Evolutionary conservation across 2,888 invertebrate genomes (phyloP).

Genomic region (Sinohyriopsis cumingii): DNA sequence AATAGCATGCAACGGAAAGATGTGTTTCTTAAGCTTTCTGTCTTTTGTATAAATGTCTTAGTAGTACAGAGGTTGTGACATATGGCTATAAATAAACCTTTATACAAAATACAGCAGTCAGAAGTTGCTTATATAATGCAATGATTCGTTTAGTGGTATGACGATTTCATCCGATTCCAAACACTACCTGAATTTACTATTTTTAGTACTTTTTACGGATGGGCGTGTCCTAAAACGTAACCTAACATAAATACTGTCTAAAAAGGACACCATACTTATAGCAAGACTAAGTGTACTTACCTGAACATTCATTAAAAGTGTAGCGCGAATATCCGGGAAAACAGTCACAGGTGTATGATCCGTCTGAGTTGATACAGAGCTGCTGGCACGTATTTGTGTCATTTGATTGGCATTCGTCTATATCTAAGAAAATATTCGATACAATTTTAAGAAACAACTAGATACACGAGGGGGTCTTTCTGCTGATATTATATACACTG

Average conservation of each 20-base stretch:
- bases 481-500: too few species aligned
- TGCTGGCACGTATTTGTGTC: conserved; percentile 42
- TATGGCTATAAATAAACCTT: too few species aligned
- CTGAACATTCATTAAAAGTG: conserved; percentile 40
- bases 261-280: too few species aligned
- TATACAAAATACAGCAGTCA: too few species aligned
- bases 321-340: conserved; percentile 45
- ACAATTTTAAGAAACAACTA: neutral
- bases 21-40: too few species aligned
- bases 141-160: neutral
- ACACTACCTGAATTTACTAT: neutral
- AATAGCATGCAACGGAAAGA: too few species aligned
- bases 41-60: too few species aligned
- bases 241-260: too few species aligned
- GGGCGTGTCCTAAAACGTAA: too few species aligned
- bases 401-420: conserved; percentile 40
- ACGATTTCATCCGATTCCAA: neutral
- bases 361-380: conserved; percentile 49
- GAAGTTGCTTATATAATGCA: too few species aligned
- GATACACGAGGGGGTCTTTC: too few species aligned
- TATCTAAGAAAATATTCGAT: conserved; percentile 31
- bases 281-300: conserved; percentile 22
- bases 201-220: neutral
- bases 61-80: too few species aligned
- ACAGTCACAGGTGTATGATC: conserved; percentile 58